A percentile compares a stretch with the other conserved stretches of the same genome.
Conservation (phyloP, 2,113 vertebrate species). For the Odontesthes bonariensis region DNA sequence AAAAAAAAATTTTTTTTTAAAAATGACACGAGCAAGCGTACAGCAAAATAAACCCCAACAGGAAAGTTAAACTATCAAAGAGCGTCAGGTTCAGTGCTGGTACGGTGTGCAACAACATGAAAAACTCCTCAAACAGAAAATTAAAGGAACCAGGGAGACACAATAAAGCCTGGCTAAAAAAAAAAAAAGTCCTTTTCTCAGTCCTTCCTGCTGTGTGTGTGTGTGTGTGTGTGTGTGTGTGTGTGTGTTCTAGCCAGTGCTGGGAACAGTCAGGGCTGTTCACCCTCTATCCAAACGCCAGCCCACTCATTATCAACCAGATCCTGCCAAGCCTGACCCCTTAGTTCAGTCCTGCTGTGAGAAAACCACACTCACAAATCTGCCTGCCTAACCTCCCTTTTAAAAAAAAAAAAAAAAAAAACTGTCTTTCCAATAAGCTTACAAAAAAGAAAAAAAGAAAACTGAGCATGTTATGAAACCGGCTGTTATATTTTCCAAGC, state of each 20-base stretch:
- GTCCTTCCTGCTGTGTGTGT: conserved; percentile 2
- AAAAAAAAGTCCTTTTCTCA: neutral
- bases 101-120: neutral
- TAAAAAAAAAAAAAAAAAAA: neutral
- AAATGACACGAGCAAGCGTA: no score
- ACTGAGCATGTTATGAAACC: conserved; percentile 3
- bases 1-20: no score
- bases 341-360: conserved; percentile 13
- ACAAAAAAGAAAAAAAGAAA: neutral
- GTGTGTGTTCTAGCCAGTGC: conserved; percentile 8
- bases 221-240: conserved; percentile 9
- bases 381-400: neutral
- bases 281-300: conserved; percentile 52
- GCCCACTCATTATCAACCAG: conserved; percentile 59
- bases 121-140: neutral
- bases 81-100: neutral
- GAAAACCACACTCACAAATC: conserved; percentile 24
- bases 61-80: neutral
- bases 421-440: neutral
- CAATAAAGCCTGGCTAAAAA: neutral
- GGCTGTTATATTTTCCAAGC: neutral
- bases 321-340: conserved; percentile 35
- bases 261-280: conserved; percentile 58
- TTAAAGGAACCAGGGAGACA: neutral
- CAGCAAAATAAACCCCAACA: neutral